Evolutionary conservation across 2,113 vertebrate species (phyloP), one percentile per base, ranked within the genome.

Genomic region (Cephalopholis sonnerati): DNA sequence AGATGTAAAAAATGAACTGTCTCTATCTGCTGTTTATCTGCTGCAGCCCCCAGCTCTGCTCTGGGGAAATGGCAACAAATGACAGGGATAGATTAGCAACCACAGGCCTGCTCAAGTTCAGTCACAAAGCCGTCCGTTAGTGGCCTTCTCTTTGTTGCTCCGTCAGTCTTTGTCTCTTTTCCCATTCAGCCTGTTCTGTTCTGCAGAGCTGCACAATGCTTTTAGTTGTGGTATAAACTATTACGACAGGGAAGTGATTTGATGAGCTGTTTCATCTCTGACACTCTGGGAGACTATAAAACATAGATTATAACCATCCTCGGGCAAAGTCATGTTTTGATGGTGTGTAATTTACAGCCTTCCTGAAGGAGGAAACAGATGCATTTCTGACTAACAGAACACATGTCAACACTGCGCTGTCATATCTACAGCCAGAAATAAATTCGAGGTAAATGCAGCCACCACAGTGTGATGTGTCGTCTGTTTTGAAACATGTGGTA

Each of bases 11-110:
- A 64, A 66, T 22, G 7, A 29, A 84, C 81, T 83, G 85, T 67
- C 81, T 91, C 77, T 92, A 90, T 94, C 91, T 87, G 74, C 54
- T 92, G 82, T 85, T 94, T 94, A 93, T 95, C 93, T 90, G 66
- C 61, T 84, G 83, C 81, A 71, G 90, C 87, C 67, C 81, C 63
- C 91, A 87, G 90, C 91, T 84, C 85, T 89, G 70, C 86, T 89
- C 89, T 93, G 87, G 93, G 95, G 93, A 95, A 95, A 94, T 94
- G 91, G 94, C 85, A 86, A 82, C 90, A 92, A 94, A 95, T 94
- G 94, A 90, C 87, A 24, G 80, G 61, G 82, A 93, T 53, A 94
- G 93, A 95, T 95, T 95, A 94, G 90, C 82, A 93, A 95, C 94
- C 94, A 95, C 94, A 94, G 90, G 87, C 83, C 80, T 41, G 82